Evolutionary conservation across 2,888 invertebrate genomes (phyloP), one percentile per base, ranked within the genome.

Genomic region (Baronia brevicornis): DNA sequence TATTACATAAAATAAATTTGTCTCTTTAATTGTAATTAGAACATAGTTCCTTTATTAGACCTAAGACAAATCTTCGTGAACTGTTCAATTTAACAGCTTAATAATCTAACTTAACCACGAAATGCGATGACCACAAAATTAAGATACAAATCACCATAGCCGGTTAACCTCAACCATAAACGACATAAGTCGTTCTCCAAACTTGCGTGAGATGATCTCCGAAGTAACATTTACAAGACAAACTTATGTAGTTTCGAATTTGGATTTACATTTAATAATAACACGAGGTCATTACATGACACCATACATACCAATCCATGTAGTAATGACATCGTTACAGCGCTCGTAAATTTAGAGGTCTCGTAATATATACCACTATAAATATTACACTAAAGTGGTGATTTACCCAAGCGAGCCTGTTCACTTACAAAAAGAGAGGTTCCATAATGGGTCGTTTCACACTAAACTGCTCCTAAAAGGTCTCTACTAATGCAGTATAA

Each of bases 341-440:
- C 36, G 46, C 46, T 42, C 56, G 61, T 72, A 72, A 65, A 70
- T 66, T 66, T 71, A 54, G 50, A 64, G 57, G 54, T 54, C 51
- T 45, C 42, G 63, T 68, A 65, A 68, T 65, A 53, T 47, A 63
- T 43, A 61, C 60, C 52, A 48, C 62, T 50, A 69, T 69, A 69
- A 65, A 64, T 55, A 58, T 60, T 53, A 56, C 46, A 48, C 44
- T 51, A 54, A 70, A 67, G 63, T 65, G 67, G 70, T 71, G 64
- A 72, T 70, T 68, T 66, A 65, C 63, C 59, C 50, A 40, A 38
- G 38, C 43, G 38, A 36, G 37, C 36, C 38, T 33, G 45, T 41
- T 41, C 38, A 44, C 46, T 49, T 48, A 54, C 43, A 50, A 51
- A 54, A 51, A 51, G 48, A 51, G 54, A 52, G 43, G 53, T 50